Conservation (phyloP, 1,140 invertebrate species). For the Leptinotarsa undecemlineata region DNA sequence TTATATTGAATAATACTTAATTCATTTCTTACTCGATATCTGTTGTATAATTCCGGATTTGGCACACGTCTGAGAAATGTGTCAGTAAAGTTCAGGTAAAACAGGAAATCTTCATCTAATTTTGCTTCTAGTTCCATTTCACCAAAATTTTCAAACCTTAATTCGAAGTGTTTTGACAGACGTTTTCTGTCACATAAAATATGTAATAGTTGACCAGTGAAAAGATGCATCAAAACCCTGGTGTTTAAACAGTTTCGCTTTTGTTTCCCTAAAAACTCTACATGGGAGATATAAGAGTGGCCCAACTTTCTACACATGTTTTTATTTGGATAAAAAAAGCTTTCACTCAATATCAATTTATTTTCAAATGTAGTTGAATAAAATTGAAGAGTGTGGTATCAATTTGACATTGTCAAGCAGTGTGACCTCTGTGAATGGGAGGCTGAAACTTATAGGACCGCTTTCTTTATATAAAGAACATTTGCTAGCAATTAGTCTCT, state of each 20-base stretch:
- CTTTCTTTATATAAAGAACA: no score
- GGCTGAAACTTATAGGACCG: no score
- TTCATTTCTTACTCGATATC: conserved; percentile 19
- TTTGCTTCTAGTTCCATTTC: conserved; percentile 51
- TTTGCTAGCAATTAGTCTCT: no score
- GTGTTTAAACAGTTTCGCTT: not conserved
- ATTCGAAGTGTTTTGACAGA: not conserved
- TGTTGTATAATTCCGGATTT: conserved; percentile 32
- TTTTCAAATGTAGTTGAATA: not conserved
- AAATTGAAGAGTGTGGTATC: no score
- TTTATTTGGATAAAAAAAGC: no score
- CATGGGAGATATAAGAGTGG: not conserved
- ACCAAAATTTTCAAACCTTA: conserved; percentile 14
- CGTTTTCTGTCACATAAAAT: conserved; percentile 4
- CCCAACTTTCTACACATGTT: not conserved
- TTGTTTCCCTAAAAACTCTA: not conserved
- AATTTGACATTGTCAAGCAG: no score
- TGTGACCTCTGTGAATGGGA: no score
- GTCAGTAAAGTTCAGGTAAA: conserved; percentile 53
- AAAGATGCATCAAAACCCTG: not conserved
- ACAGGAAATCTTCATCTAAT: conserved; percentile 56
- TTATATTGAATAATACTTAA: no score
- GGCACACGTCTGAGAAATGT: conserved; percentile 45
- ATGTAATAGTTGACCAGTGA: not conserved
- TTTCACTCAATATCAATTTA: no score